Conservation (phyloP, 2,888 invertebrate genomes). For the Hyles lineata region DNA sequence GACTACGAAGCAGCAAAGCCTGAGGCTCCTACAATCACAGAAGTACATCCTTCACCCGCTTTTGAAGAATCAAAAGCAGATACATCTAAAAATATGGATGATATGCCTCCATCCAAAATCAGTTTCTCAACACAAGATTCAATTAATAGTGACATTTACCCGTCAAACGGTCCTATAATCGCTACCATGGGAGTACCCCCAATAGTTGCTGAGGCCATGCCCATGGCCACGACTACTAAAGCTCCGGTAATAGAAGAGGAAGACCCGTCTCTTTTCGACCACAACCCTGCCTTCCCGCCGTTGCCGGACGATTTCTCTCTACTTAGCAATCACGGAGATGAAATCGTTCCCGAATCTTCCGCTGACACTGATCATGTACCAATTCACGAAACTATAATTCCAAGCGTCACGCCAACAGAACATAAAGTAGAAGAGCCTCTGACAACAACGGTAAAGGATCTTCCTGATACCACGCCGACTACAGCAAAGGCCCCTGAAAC, state of each 20-base stretch:
- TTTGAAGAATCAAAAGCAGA: constrained; percentile 19
- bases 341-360: constrained; percentile 66
- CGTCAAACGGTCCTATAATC: constrained; percentile 61
- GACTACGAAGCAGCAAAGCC: constrained; percentile 51
- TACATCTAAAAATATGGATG: constrained; percentile 45
- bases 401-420: constrained; percentile 50
- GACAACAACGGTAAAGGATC: constrained; percentile 52
- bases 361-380: constrained; percentile 62
- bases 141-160: constrained; percentile 64
- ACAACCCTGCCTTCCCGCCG: constrained; percentile 79
- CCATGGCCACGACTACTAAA: constrained; percentile 61
- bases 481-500: constrained; percentile 50
- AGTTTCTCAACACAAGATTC: constrained; percentile 73
- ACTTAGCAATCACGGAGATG: constrained; percentile 72
- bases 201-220: constrained; percentile 45
- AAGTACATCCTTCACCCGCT: constrained; percentile 53
- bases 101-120: constrained; percentile 70
- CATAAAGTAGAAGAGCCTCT: constrained; percentile 48
- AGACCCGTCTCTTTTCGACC: constrained; percentile 66
- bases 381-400: constrained; percentile 54
- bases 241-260: constrained; percentile 72
- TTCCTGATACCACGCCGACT: constrained; percentile 48
- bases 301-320: constrained; percentile 77
- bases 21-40: constrained; percentile 60
- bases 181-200: constrained; percentile 60